These are phyloP conservation scores for Pangasius mekongensis DNA, from an alignment of 2,797 vertebrate species.

Conservation along the genomic window DNA sequence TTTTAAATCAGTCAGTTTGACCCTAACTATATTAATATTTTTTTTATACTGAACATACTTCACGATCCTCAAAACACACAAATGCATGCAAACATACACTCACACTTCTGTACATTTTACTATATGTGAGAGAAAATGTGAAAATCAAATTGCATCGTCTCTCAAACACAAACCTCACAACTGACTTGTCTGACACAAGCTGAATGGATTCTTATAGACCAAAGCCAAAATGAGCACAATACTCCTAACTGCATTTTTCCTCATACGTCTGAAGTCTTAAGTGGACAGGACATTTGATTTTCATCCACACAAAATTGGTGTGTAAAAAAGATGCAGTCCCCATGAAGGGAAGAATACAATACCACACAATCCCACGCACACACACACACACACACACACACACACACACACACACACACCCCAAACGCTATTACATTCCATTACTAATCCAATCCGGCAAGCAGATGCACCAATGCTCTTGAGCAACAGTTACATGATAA, in stretches of 20 bases:
- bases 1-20: neutral
- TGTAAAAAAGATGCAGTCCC: neutral
- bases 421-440: neutral
- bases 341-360: neutral
- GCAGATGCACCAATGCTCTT: neutral
- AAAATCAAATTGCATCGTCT: neutral
- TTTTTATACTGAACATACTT: neutral
- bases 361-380: too few species aligned
- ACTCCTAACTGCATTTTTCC: neutral
- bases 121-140: neutral
- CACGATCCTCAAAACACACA: neutral
- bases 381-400: neutral
- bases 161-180: neutral
- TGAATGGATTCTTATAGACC: neutral
- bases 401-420: neutral
- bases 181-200: too few species aligned
- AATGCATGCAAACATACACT: neutral
- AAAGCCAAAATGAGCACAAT: neutral
- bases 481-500: constrained; percentile 11
- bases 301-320: neutral
- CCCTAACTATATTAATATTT: neutral
- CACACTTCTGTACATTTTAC: neutral
- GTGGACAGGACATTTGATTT: neutral
- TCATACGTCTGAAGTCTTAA: neutral
- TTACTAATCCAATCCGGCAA: neutral